Base-by-base conservation (phyloP, 2,888 invertebrate species). In the Drosophila emarginata region DNA sequence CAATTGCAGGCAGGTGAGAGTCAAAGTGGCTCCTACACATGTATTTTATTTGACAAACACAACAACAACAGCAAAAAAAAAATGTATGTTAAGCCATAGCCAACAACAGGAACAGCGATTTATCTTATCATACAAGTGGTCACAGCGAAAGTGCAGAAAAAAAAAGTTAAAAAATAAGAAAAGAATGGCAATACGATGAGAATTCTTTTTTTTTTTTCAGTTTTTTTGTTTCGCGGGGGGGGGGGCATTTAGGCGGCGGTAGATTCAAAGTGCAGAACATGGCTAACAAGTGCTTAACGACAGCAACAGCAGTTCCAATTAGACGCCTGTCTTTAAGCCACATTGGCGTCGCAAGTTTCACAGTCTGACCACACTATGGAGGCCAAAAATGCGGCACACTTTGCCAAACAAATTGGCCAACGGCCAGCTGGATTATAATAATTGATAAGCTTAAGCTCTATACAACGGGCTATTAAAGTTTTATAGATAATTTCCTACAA, bases 61-160 rank as follows among this genome's bases (percentile, higher is more conserved):
- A 32, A 21, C 9, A n/a, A 15, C 23, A 23, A 51, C 7, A 53
- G 39, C 11, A 14, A 32, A 45, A 5, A 28, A 56, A 68, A 70
- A 74, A 80, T 78, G 66, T 73, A 69, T 70, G 74, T 62, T 78
- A 82, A 80, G 78, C 74, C 68, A 66, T 39, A 60, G 63, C 61
- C 37, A 65, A 53, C 28, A 51, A 52, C 23, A 64, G 12, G 62
- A 62, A 63, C 52, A 64, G 61, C 54, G 62, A 74, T 78, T 78
- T 84, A 84, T 84, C 82, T 82, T 82, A 82, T 81, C 81, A 64
- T n/a, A 9, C 37, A 1, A 2, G 7, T 18, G 53, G 7, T 60
- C 67, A 54, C 64, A 71, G 72, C 69, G 72, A 78, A 80, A 77
- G 72, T 73, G 60, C 60, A 56, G 58, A 65, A 66, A 66, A 66